A percentile compares a stretch with the other conserved stretches of the same genome.
Conservation (phyloP, 2,888 invertebrate species). For the Philhelius pedissequus region DNA sequence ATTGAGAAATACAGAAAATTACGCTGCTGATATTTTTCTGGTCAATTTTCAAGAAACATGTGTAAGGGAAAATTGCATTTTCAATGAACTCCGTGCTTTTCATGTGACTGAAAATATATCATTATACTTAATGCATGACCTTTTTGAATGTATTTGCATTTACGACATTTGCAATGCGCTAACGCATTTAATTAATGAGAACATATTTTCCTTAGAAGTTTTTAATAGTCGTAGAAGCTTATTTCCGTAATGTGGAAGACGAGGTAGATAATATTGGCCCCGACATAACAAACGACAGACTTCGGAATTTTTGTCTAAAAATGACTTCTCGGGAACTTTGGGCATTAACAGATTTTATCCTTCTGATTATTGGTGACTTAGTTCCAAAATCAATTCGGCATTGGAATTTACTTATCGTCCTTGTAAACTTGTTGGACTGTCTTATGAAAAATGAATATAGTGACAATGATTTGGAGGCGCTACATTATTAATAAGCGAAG, state of each 20-base stretch:
- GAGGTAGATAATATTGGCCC: neutral
- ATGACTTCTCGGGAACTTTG: neutral
- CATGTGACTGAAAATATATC: no score
- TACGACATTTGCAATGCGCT: neutral
- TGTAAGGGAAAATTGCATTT: no score
- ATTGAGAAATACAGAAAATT: neutral
- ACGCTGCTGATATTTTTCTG: no score
- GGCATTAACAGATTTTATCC: neutral
- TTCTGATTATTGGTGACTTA: neutral
- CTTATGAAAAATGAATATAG: neutral
- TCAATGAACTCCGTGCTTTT: no score
- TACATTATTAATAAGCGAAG: neutral
- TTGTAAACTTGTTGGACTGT: neutral
- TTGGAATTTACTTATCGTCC: neutral
- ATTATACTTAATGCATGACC: neutral
- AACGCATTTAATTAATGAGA: neutral
- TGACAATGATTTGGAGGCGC: neutral
- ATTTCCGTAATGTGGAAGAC: neutral
- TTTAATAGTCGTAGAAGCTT: neutral
- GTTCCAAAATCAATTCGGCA: neutral
- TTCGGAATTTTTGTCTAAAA: neutral
- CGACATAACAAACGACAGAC: neutral
- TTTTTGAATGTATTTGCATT: neutral
- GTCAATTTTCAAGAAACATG: no score
- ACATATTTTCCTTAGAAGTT: neutral